Conservation (phyloP, 2,113 vertebrate genomes). For the Sphyrna mokarran region DNA sequence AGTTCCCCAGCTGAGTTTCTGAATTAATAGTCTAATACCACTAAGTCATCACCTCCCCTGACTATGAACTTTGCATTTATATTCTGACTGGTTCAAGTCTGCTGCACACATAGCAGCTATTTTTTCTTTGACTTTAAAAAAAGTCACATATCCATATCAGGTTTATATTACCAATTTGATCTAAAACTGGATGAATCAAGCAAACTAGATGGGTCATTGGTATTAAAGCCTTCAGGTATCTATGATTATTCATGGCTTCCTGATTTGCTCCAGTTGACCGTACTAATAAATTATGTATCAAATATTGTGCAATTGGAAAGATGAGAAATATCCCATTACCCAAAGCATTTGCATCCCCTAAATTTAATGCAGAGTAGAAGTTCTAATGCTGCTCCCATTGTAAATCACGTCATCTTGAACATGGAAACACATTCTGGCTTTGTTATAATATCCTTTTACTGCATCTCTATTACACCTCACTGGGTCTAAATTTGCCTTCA, state of each 20-base stretch:
- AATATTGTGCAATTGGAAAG: not conserved
- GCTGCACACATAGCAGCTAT: not conserved
- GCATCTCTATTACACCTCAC: conserved; percentile 14
- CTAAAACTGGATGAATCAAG: conserved; percentile 4
- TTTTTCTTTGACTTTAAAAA: not conserved
- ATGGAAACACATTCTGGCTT: not conserved
- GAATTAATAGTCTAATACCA: no score
- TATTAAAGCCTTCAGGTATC: not conserved
- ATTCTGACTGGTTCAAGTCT: not conserved
- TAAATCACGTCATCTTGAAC: conserved; percentile 5
- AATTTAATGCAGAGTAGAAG: not conserved
- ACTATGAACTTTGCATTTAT: not conserved
- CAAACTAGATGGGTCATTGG: not conserved
- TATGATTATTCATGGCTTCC: not conserved
- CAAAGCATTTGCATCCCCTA: not conserved
- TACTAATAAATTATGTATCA: not conserved
- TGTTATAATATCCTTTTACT: conserved; percentile 26
- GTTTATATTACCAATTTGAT: not conserved
- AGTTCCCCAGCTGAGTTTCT: no score
- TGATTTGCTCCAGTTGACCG: not conserved
- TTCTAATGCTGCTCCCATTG: not conserved
- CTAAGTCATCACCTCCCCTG: no score
- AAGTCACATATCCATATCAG: not conserved
- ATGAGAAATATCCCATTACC: not conserved
- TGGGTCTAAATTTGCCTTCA: conserved; percentile 22